Base-by-base conservation (phyloP, 2,888 invertebrate species). In the Caenorhabditis auriculariae region DNA sequence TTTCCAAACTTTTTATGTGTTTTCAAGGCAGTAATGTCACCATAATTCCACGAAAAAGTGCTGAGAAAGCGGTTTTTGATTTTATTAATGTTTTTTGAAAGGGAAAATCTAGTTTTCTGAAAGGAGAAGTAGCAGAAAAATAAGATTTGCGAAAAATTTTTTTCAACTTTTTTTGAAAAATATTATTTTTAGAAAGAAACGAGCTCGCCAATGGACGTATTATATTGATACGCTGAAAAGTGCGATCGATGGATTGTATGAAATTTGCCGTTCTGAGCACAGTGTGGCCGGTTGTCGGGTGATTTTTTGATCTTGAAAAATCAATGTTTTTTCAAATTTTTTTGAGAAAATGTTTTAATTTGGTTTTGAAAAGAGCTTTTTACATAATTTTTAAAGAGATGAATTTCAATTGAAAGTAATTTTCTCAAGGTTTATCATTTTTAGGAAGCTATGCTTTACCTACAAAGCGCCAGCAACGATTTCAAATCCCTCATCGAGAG, bases 161-260 rank as follows among this genome's bases (percentile, higher is more conserved):
- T n/a, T n/a, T n/a, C n/a, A n/a, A n/a, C n/a, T n/a, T n/a, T n/a
- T n/a, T n/a, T n/a, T n/a, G n/a, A n/a, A n/a, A n/a, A 26, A 44
- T 19, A 24, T n/a, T 2, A 23, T 27, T 55, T 68, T 32, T 47
- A 68, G 68, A 38, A 69, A 66, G 54, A 71, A 69, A 42, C 62
- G 74, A 7, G 92, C 93, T 0, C 85, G 93, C 37, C 93, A 95
- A 82, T 96, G 95, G 96, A 92, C 93, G 0, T 87, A 93, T 74
- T 85, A 95, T 44, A 93, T 95, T 83, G 93, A 93, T 32, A 94
- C 93, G 83, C 85, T 96, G 52, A 90, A 93, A 82, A 85, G 92
- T 72, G 91, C 94, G 35, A 91, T 93, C 42, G 92, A 93, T 74
- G 93, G 93, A 83, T 91, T 96, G 66, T 95, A 95, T 83, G 91